These are phyloP conservation scores for Clarias batrachus DNA, from an alignment of 2,113 vertebrate genomes.

Conservation along the genomic window DNA sequence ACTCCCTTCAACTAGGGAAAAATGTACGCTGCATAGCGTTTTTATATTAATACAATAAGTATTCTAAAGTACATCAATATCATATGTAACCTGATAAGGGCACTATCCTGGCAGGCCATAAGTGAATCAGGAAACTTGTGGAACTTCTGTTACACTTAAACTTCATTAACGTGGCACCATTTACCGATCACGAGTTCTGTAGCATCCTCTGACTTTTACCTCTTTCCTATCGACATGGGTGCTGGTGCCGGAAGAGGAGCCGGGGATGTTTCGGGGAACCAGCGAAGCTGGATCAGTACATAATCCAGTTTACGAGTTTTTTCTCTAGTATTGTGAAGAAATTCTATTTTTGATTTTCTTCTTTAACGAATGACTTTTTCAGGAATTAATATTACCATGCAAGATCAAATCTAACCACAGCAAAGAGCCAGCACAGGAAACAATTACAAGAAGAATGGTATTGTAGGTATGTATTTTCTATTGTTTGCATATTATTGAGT, in stretches of 20 bases:
- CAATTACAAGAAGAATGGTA: neutral
- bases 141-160: slow-evolving; percentile 34
- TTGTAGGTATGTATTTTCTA: neutral
- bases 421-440: neutral
- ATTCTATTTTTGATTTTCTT: neutral
- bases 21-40: neutral
- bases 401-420: neutral
- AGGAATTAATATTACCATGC: neutral
- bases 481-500: neutral
- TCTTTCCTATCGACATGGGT: neutral
- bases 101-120: slow-evolving; percentile 17
- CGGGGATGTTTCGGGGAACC: slow-evolving; percentile 10
- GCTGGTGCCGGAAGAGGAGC: neutral
- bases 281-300: neutral
- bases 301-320: neutral
- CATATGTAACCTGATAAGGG: slow-evolving; percentile 1
- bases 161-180: slow-evolving; percentile 27
- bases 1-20: slow-evolving; percentile 10
- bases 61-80: slow-evolving; percentile 29
- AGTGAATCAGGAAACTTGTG: slow-evolving; percentile 35
- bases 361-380: neutral
- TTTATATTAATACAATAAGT: slow-evolving; percentile 16
- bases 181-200: slow-evolving; percentile 20
- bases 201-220: neutral
- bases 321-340: neutral